Evolutionary conservation across 1,140 invertebrate species (phyloP), one percentile per base, ranked within the genome.

Genomic region (Hydropsyche tenuis): DNA sequence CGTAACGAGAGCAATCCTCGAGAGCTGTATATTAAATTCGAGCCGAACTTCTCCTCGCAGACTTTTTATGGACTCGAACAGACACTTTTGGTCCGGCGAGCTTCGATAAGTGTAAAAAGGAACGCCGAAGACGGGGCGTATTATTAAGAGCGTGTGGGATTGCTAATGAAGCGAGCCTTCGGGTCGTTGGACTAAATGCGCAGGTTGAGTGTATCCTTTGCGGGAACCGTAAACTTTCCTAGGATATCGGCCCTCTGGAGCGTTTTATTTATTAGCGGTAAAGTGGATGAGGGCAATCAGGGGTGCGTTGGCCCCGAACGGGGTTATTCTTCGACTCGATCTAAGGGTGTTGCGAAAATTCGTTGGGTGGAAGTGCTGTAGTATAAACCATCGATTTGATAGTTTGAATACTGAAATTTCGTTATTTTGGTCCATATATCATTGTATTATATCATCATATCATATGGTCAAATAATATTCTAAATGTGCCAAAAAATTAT

Each of bases 251-350:
- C 56, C 69, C 22, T 16, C 68, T 71, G 56, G 68, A 70, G 56
- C 70, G 72, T 75, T 75, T 75, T 75, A 72, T 75, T 75, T 75
- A 75, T 75, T 69, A 72, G 74, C 63, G 69, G 74, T 46, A 72
- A 75, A 75, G 74, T 72, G 74, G 69, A 68, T 68, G 74, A 75
- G 64, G 27, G 72, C 65, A 73, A 73, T 69, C 64, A 69, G 63
- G n/a, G 9, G 64, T 12, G 64, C 45, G 11, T 18, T 27, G 69
- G 27, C 45, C 37, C 9, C 45, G 68, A 74, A 74, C 73, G 48
- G 37, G 65, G 69, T 69, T 74, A n/a, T n/a, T n/a, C n/a, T n/a
- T n/a, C n/a, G n/a, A n/a, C n/a, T n/a, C n/a, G n/a, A n/a, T n/a
- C n/a, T n/a, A n/a, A n/a, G n/a, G n/a, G n/a, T n/a, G n/a, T n/a